A percentile compares a stretch with the other conserved stretches of the same genome.
These are phyloP conservation scores for Corbicula japonica DNA, from an alignment of 2,888 invertebrate species.

Conservation along the genomic window DNA sequence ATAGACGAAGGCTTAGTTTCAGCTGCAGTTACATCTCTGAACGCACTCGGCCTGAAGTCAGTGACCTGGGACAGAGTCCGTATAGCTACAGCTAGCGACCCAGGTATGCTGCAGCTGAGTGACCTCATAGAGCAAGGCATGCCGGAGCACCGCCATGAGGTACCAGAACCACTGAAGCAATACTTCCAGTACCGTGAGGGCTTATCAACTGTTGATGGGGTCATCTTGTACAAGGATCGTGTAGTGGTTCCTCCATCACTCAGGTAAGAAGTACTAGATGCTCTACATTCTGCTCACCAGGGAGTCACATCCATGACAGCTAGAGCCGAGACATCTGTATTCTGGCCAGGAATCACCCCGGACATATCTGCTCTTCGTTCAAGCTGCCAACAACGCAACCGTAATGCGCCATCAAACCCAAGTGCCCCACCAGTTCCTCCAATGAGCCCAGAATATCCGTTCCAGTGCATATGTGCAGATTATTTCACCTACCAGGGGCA, in stretches of 20 bases:
- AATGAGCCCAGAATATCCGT: constrained; percentile 59
- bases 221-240: constrained; percentile 64
- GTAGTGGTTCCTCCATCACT: constrained; percentile 70
- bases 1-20: background rate
- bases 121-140: constrained; percentile 42
- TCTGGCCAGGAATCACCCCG: constrained; percentile 73
- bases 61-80: constrained; percentile 68
- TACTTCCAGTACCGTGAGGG: constrained; percentile 40
- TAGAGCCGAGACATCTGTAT: constrained; percentile 70
- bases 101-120: constrained; percentile 36
- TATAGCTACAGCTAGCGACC: constrained; percentile 59
- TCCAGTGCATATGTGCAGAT: constrained; percentile 55
- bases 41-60: constrained; percentile 21
- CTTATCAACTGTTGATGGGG: constrained; percentile 58
- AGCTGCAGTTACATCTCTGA: constrained; percentile 6
- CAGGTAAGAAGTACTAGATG: constrained; percentile 41
- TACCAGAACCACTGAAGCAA: constrained; percentile 39
- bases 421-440: constrained; percentile 66
- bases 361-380: constrained; percentile 41
- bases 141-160: constrained; percentile 24
- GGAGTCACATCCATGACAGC: constrained; percentile 69
- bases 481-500: constrained; percentile 59
- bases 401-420: constrained; percentile 69
- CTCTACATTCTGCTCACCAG: constrained; percentile 74
- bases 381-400: constrained; percentile 62